Evolutionary conservation across 2,113 vertebrate genomes (phyloP), one percentile per base, ranked within the genome.

Genomic region (Eurystomus gularis): DNA sequence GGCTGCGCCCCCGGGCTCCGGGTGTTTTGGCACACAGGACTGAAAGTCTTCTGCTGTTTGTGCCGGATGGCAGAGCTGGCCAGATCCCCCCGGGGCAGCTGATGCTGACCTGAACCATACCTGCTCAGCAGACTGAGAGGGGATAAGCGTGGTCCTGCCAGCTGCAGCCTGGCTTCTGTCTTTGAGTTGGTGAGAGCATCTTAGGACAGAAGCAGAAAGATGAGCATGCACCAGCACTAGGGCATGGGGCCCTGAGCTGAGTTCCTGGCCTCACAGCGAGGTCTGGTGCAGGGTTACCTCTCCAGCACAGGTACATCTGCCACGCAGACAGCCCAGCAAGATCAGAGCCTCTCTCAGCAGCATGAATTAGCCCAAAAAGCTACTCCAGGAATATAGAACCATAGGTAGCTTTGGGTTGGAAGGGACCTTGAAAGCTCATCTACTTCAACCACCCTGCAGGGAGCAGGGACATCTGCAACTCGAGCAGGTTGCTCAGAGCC

Each of bases 51-150:
- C 65, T 61, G 75, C 39, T 64, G 39, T 69, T 78, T 54, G 60
- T 58, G 71, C 12, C 0, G 3, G 9, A 17, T 33, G 46, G 37
- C 28, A 54, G 75, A 72, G 83, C 60, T 0, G 0, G n/a, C 18
- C 3, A 2, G 72, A 29, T 13, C 7, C 31, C 20, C 21, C 31
- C 0, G 0, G 13, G 26, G 46, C 40, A 69, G 48, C 31, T 54
- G 39, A 11, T 77, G 80, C 64, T 78, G 94, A 82, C 46, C 76
- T 60, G 49, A 79, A 21, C 31, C 11, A 0, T 62, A 29, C 48
- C 52, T 37, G 57, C 39, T 35, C 26, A 13, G 17, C 44, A 75
- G 29, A 23, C 10, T 9, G 39, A 7, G 61, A 70, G 9, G 18
- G 39, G 18, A 4, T 16, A 6, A 61, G 18, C 3, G 10, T 3